A percentile compares a stretch with the other conserved stretches of the same genome.
Conservation (phyloP, 53 echinoderm and acorn worm genomes). For the Zoroaster sp. region DNA sequence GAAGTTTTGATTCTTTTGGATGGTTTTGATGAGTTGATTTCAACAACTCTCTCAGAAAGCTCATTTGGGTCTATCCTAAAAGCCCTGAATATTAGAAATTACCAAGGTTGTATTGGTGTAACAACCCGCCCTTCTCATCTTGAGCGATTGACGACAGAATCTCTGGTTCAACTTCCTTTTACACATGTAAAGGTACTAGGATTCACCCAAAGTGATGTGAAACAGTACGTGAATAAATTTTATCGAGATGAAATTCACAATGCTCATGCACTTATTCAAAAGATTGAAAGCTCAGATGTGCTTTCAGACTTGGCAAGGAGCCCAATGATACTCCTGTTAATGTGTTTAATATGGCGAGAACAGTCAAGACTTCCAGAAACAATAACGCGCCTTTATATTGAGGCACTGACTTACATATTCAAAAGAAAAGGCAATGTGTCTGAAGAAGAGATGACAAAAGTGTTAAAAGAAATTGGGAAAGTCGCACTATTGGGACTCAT, state of each 20-base stretch:
- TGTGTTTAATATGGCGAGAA: slow-evolving; percentile 29
- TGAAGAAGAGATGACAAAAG: not conserved
- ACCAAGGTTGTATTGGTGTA: not conserved
- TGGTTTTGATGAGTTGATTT: slow-evolving; percentile 32
- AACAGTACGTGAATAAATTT: not conserved
- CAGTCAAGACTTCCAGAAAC: not conserved
- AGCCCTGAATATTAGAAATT: not conserved
- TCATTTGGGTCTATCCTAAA: slow-evolving; percentile 1
- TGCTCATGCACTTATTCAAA: not conserved
- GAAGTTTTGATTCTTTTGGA: slow-evolving; percentile 24
- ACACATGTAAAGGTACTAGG: slow-evolving; percentile 1
- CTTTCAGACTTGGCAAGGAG: slow-evolving; percentile 8
- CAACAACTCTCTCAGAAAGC: not conserved
- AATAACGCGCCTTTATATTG: not conserved
- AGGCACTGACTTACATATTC: not conserved
- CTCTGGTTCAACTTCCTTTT: slow-evolving; percentile 17
- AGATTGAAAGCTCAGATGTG: not conserved
- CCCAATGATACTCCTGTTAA: slow-evolving; percentile 20
- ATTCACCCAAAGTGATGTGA: not conserved
- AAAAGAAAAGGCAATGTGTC: not conserved
- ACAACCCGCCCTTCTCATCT: slow-evolving; percentile 36
- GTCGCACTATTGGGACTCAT: slow-evolving; percentile 18
- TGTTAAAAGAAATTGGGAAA: not conserved
- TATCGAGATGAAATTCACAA: not conserved
- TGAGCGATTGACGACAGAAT: not conserved